phyloP scores from a whole-genome alignment of 1,140 invertebrate species.

The Heliconius hermathena region DNA sequence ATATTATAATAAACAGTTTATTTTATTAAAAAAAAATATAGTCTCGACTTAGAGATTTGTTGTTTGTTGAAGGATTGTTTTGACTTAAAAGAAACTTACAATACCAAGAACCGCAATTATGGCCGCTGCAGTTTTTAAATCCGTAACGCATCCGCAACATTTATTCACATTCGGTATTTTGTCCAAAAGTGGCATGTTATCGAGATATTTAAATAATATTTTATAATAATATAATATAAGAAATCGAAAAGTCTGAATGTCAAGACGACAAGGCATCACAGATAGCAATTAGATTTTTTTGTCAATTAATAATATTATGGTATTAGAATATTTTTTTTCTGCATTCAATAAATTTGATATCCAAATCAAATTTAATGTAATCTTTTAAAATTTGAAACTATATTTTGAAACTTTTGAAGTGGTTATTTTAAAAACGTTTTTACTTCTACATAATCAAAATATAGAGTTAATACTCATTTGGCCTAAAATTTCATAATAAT shows the following conservation, averaged over 20 bases:
- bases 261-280: constrained; percentile 35
- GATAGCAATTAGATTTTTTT: constrained; percentile 8
- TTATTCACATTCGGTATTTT: constrained; percentile 45
- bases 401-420: no score
- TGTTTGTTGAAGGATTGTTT: not conserved
- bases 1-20: not conserved
- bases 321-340: not conserved
- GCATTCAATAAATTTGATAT: not conserved
- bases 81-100: constrained; percentile 44
- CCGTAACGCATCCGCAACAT: constrained; percentile 58
- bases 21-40: no score
- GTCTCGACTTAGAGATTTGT: not conserved
- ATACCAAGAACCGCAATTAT: constrained; percentile 64
- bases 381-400: no score
- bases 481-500: constrained; percentile 61
- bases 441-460: not conserved
- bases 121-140: constrained; percentile 57
- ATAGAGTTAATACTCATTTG: constrained; percentile 56
- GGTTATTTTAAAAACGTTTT: no score
- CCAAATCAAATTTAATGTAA: not conserved
- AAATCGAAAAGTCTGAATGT: constrained; percentile 36
- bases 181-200: constrained; percentile 45
- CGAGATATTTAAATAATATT: constrained; percentile 35
- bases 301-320: not conserved
- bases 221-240: constrained; percentile 34